Base-by-base conservation (phyloP, 2,113 vertebrate species). In the Hydrochoerus hydrochaeris region DNA sequence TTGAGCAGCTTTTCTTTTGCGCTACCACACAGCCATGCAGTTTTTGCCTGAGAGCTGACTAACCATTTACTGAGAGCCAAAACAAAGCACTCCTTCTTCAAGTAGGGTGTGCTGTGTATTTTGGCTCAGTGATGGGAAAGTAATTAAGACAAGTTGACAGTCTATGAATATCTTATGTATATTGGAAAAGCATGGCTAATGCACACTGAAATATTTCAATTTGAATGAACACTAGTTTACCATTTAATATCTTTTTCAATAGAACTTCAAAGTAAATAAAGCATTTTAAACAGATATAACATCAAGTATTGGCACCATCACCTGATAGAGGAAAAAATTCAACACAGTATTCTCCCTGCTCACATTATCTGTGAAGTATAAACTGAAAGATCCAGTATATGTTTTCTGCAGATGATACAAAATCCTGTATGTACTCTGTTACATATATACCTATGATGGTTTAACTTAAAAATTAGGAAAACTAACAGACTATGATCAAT, bases 251-350 rank as follows among this genome's bases (percentile, higher is more conserved):
- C 11, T 57, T 85, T 90, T 52, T 81, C 32, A 81, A 38, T 3
- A 85, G 30, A 85, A 58, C 82, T 85, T 94, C 22, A 78, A 93
- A 94, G n/a, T 81, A 62, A 84, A 91, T 67, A 86, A 80, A 87
- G 91, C 1, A 17, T 81, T 86, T 92, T 81, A 62, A 11, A 87
- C 22, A 93, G 14, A 38, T 44, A 67, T 38, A 63, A 57, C 10
- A 52, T 28, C 7, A 73, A 65, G 12, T 90, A 75, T 75, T 86
- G 38, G 14, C 3, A 24, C 30, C 12, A 62, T 60, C 44, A 94
- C 63, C 20, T 41, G 46, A 26, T 63, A 88, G 62, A n/a, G 5
- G 7, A 2, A 41, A 75, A 30, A 71, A 60, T 46, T 12, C 60
- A 9, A 13, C 17, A 10, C 2, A 49, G 54, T 46, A 13, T 16